Evolutionary conservation across 53 echinoderm and acorn worm genomes (phyloP).

Genomic region (Luidia sarsii): DNA sequence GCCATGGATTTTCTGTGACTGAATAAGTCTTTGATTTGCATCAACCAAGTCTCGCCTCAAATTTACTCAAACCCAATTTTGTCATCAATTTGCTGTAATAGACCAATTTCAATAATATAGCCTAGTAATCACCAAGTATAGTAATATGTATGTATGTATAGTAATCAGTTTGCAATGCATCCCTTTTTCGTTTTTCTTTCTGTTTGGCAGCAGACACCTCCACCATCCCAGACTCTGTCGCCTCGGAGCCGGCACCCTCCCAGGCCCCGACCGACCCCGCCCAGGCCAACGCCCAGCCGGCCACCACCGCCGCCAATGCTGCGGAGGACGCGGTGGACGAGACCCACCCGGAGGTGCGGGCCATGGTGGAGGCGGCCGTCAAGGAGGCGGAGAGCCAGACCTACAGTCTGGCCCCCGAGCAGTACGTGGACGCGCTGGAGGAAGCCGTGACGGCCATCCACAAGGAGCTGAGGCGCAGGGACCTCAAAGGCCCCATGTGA

Average conservation of each 20-base stretch:
- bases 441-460: slow-evolving; percentile 87
- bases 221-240: slow-evolving; percentile 30
- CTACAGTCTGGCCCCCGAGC: slow-evolving; percentile 85
- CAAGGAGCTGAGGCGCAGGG: slow-evolving; percentile 78
- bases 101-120: too few species aligned
- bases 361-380: slow-evolving; percentile 69
- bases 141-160: too few species aligned
- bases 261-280: slow-evolving; percentile 71
- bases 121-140: too few species aligned
- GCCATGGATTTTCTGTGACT: too few species aligned
- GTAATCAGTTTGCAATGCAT: too few species aligned
- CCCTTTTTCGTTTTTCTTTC: too few species aligned
- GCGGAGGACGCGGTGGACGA: slow-evolving; percentile 70
- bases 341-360: slow-evolving; percentile 81
- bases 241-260: slow-evolving; percentile 53
- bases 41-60: too few species aligned
- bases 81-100: too few species aligned
- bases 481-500: slow-evolving; percentile 81
- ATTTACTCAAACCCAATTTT: too few species aligned
- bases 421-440: slow-evolving; percentile 91
- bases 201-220: slow-evolving; percentile 55
- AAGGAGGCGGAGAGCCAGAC: slow-evolving; percentile 83
- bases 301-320: slow-evolving; percentile 49
- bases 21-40: too few species aligned
- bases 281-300: slow-evolving; percentile 51